Evolutionary conservation across 1,140 invertebrate species (phyloP), one percentile per base, ranked within the genome.

Genomic region (Megalopta genalis): DNA sequence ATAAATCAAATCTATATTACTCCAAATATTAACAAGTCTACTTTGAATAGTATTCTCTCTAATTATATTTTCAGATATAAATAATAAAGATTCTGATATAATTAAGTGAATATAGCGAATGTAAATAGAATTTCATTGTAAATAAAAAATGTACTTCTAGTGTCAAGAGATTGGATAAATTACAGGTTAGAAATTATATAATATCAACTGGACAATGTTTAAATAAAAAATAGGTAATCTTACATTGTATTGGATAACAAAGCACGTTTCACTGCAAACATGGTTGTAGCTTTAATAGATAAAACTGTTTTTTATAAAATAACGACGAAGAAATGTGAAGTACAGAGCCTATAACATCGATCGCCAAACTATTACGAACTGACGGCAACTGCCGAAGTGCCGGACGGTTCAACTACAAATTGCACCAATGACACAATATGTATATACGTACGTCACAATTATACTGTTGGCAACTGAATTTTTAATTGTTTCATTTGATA

Each of bases 141-240:
- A 32, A 63, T 60, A 12, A 62, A 60, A 49, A 39, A 8, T 67
- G 46, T 49, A 52, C 25, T 74, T 54, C 16, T 57, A 69, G 66
- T 59, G 7, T 18, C 25, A 74, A 67, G 5, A 12, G 12, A 25
- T 21, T 10, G 0, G 21, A 49, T 0, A 46, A 27, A 16, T 52
- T n/a, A 49, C 60, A 91, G 87, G 86, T 89, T 89, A 89, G 70
- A 62, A 88, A 88, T 90, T 90, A 90, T 62, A 87, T 89, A 90
- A 90, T 82, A 64, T 73, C 52, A 81, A 68, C 27, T 68, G 63
- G 63, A 64, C 2, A 54, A 1, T n/a, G 0, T 79, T 74, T 70
- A 65, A 60, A 39, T 46, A 6, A 46, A 68, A 72, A 52, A 21
- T n/a, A 16, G 23, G 42, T 32, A 46, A 10, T 88, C 86, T 90